Evolutionary conservation across 2,113 vertebrate species (phyloP).

Genomic region (Stercorarius parasiticus): DNA sequence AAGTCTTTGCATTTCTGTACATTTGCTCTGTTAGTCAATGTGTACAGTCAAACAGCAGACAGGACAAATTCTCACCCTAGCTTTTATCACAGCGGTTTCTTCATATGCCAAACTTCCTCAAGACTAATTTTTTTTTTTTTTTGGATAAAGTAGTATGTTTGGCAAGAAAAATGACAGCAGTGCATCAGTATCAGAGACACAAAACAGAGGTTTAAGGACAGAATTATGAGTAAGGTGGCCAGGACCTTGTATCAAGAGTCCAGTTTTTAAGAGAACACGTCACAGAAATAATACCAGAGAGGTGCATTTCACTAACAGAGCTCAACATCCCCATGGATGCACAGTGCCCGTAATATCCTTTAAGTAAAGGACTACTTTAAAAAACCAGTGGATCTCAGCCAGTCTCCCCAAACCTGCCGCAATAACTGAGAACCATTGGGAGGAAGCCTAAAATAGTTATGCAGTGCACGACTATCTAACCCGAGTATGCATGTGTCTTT

Average conservation of each 20-base stretch:
- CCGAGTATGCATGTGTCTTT: background rate
- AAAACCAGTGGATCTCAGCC: background rate
- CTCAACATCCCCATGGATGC: background rate
- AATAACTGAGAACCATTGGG: background rate
- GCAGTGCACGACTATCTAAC: background rate
- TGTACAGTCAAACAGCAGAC: background rate
- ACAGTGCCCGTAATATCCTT: background rate
- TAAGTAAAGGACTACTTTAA: background rate
- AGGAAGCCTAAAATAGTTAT: constrained; percentile 9
- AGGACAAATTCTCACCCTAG: background rate
- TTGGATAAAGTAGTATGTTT: background rate
- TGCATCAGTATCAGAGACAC: background rate
- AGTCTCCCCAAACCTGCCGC: background rate
- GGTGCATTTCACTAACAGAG: background rate
- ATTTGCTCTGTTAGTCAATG: background rate
- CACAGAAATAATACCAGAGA: background rate
- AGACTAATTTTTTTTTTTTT: background rate
- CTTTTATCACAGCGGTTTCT: background rate
- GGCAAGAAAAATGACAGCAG: background rate
- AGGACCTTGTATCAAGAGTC: background rate
- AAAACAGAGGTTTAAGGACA: background rate
- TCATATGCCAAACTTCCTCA: background rate
- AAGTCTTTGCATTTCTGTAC: background rate
- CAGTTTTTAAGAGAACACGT: background rate
- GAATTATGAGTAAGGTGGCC: background rate